phyloP scores from a whole-genome alignment of 2,113 vertebrate genomes.

The Sorex fumeus region DNA sequence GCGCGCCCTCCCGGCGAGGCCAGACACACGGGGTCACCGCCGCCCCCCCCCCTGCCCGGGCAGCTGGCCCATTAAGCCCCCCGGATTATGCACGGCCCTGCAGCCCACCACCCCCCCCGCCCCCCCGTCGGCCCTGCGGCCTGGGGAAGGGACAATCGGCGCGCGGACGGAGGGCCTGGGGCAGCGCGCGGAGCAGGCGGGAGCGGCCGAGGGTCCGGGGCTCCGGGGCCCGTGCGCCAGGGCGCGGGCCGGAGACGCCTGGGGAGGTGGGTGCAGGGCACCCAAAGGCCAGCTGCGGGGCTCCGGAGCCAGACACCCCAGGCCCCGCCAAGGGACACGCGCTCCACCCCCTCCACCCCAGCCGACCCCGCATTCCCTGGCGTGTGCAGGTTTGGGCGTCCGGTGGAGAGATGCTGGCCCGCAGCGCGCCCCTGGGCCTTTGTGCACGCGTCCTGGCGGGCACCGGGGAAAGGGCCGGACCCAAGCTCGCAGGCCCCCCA shows the following conservation, averaged over 20 bases:
- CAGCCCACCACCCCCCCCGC: too few relatives aligned
- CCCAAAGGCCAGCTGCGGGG: neutral
- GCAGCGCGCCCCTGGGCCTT: neutral
- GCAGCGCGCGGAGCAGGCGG: constrained; percentile 76
- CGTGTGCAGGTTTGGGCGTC: neutral
- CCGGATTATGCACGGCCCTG: constrained; percentile 86
- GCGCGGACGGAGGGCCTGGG: constrained; percentile 47
- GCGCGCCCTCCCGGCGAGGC: constrained; percentile 86
- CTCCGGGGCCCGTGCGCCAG: neutral
- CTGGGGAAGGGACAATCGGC: constrained; percentile 68
- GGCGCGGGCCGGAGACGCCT: constrained; percentile 70
- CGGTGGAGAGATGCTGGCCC: neutral
- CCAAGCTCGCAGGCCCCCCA: neutral
- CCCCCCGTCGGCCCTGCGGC: constrained; percentile 58
- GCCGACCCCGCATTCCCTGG: too few relatives aligned
- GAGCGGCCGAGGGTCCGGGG: constrained; percentile 62
- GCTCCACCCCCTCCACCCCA: too few relatives aligned
- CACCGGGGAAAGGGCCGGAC: neutral
- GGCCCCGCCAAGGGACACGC: too few relatives aligned
- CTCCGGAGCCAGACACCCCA: too few relatives aligned
- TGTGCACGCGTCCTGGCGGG: neutral
- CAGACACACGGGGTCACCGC: constrained; percentile 85
- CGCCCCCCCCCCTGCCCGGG: constrained; percentile 80
- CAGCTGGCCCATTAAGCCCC: constrained; percentile 88
- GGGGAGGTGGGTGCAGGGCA: neutral